Evolutionary conservation across 2,888 invertebrate genomes (phyloP).

Genomic region (Arge pagana): DNA sequence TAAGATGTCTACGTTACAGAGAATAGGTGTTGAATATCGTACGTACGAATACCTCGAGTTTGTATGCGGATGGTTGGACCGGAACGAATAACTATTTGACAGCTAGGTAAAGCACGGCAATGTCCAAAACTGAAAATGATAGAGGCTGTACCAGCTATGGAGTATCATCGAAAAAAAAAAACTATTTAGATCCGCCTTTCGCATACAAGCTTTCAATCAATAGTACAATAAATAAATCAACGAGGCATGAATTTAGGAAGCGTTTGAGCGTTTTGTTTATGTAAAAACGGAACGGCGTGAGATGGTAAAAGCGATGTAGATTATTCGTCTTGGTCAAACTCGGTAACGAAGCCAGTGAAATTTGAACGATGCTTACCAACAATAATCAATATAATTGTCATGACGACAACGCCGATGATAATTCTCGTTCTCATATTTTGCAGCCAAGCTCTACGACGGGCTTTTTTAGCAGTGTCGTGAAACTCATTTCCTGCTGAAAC

Average conservation of each 20-base stretch:
- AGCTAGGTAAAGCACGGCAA: conserved; percentile 53
- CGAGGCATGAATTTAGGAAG: too few species aligned
- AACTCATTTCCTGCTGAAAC: conserved; percentile 49
- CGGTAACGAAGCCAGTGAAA: too few species aligned
- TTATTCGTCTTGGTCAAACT: too few species aligned
- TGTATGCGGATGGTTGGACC: conserved; percentile 30
- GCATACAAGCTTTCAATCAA: too few species aligned
- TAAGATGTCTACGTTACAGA: too few species aligned
- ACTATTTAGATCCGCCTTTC: too few species aligned
- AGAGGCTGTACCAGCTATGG: conserved; percentile 34
- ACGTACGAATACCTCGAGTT: conserved; percentile 35
- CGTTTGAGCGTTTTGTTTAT: too few species aligned
- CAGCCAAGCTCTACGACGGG: conserved; percentile 51
- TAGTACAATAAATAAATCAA: too few species aligned
- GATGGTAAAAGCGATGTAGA: too few species aligned
- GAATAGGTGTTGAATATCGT: conserved; percentile 17
- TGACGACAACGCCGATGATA: conserved; percentile 41
- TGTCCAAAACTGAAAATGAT: conserved; percentile 52
- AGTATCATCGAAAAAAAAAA: too few species aligned
- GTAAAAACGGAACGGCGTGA: too few species aligned
- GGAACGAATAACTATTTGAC: conserved; percentile 45
- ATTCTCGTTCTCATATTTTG: conserved; percentile 48
- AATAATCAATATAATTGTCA: conserved; percentile 46
- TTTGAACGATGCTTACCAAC: too few species aligned
- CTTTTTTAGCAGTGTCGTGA: conserved; percentile 48